Percentiles rank a stretch among this genome's conserved stretches.
Conservation (phyloP, 2,113 vertebrate species). For the Hippopotamus amphibius region DNA sequence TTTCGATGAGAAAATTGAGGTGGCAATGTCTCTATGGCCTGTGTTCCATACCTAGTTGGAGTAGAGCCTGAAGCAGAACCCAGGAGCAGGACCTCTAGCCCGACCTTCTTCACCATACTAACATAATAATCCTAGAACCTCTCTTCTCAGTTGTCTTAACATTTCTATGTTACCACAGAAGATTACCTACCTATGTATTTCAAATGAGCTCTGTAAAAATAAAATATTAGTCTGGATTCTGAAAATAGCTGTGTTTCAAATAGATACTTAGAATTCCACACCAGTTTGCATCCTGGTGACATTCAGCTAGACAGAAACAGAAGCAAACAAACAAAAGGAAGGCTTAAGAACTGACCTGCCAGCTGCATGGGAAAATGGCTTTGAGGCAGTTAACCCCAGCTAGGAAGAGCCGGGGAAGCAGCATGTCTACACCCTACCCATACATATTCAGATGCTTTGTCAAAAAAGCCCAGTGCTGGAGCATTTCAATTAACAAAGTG, state of each 20-base stretch:
- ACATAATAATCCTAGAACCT: neutral
- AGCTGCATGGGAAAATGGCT: constrained; percentile 64
- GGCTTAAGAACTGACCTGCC: constrained; percentile 67
- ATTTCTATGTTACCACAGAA: constrained; percentile 35
- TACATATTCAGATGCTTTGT: constrained; percentile 86
- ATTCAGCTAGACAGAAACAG: constrained; percentile 68
- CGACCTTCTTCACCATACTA: neutral
- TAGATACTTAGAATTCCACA: constrained; percentile 74
- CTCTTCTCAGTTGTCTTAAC: neutral
- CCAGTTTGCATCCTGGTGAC: constrained; percentile 55
- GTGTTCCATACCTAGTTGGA: neutral
- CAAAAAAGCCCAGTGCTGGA: constrained; percentile 85
- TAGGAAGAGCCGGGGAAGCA: constrained; percentile 79
- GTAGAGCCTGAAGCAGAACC: too few species aligned
- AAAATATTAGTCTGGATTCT: constrained; percentile 34
- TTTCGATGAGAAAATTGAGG: neutral
- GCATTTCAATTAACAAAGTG: constrained; percentile 93
- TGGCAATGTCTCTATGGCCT: neutral
- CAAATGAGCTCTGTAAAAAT: constrained; percentile 42
- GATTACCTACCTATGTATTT: constrained; percentile 25
- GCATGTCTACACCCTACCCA: constrained; percentile 57
- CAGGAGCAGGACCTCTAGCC: neutral
- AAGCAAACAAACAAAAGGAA: constrained; percentile 82
- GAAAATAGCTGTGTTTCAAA: constrained; percentile 2
- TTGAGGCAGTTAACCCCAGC: constrained; percentile 63